These are phyloP conservation scores for Poecilia latipinna DNA, from an alignment of 2,113 vertebrate species.

Conservation along the genomic window DNA sequence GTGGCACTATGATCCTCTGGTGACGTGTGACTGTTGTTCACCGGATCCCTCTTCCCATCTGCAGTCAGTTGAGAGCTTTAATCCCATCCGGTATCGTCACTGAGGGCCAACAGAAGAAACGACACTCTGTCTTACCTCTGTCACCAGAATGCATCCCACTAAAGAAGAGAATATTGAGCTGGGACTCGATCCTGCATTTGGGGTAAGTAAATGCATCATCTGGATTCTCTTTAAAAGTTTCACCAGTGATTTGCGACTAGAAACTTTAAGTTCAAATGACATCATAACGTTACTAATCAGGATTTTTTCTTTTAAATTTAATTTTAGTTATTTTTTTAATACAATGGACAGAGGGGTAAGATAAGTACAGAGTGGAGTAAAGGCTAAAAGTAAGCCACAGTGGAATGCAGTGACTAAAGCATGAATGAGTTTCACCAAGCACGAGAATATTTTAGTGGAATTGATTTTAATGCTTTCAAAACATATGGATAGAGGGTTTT, in stretches of 20 bases:
- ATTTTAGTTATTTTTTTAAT: neutral
- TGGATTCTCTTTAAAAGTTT: neutral
- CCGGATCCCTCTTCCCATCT: neutral
- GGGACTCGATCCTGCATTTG: constrained; percentile 54
- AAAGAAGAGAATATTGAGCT: constrained; percentile 64
- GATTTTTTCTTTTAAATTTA: neutral
- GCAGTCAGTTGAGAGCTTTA: neutral
- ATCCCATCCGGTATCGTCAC: neutral
- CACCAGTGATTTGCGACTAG: neutral
- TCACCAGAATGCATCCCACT: constrained; percentile 62
- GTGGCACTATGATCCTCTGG: constrained; percentile 39
- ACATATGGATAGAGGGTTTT: neutral
- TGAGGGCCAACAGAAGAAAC: neutral
- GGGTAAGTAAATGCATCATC: constrained; percentile 57
- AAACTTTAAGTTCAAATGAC: neutral
- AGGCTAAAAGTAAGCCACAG: constrained; percentile 41
- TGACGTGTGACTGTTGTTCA: constrained; percentile 19
- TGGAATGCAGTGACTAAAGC: constrained; percentile 59
- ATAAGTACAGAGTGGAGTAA: neutral
- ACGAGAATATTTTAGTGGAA: constrained; percentile 3
- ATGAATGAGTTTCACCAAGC: constrained; percentile 13
- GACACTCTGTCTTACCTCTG: neutral
- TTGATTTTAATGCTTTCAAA: constrained; percentile 2
- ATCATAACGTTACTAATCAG: neutral
- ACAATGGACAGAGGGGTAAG: neutral